A percentile compares a stretch with the other conserved stretches of the same genome.
Evolutionary conservation across 2,888 invertebrate genomes (phyloP).

Genomic region (Lasioglossum morio): DNA sequence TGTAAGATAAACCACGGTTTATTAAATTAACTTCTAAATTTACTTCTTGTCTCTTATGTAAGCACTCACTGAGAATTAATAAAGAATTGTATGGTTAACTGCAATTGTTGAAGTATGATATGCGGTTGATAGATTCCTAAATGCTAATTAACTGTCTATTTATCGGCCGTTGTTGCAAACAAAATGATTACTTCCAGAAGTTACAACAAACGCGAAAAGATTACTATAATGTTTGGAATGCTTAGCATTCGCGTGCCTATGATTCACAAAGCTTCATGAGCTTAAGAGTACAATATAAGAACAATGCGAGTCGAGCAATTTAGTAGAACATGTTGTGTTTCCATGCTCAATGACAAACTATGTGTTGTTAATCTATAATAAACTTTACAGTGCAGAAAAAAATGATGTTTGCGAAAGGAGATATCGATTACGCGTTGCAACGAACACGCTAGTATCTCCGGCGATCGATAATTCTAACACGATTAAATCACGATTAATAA

Average conservation of each 20-base stretch:
- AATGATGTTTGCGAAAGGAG: not conserved
- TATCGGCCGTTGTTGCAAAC: too few relatives aligned
- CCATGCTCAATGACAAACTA: too few relatives aligned
- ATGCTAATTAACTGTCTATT: not conserved
- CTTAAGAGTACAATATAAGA: slow-evolving; percentile 7
- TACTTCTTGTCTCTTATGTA: not conserved
- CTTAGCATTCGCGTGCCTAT: slow-evolving; percentile 4
- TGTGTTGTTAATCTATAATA: not conserved
- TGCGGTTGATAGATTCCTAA: not conserved
- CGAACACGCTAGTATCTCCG: not conserved
- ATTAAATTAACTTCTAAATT: not conserved
- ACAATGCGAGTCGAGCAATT: not conserved
- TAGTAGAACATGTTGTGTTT: not conserved
- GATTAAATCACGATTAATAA: slow-evolving; percentile 5
- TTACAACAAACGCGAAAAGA: not conserved
- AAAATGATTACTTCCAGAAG: not conserved
- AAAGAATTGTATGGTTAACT: not conserved
- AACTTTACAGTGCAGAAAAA: not conserved
- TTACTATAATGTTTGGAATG: slow-evolving; percentile 11
- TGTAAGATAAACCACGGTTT: slow-evolving; percentile 24
- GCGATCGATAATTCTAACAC: not conserved
- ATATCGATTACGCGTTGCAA: not conserved
- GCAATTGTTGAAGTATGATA: not conserved
- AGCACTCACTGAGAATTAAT: not conserved
- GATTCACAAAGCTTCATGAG: slow-evolving; percentile 22